Evolutionary conservation across 1,140 invertebrate genomes (phyloP).

Genomic region (Dryas iulia): DNA sequence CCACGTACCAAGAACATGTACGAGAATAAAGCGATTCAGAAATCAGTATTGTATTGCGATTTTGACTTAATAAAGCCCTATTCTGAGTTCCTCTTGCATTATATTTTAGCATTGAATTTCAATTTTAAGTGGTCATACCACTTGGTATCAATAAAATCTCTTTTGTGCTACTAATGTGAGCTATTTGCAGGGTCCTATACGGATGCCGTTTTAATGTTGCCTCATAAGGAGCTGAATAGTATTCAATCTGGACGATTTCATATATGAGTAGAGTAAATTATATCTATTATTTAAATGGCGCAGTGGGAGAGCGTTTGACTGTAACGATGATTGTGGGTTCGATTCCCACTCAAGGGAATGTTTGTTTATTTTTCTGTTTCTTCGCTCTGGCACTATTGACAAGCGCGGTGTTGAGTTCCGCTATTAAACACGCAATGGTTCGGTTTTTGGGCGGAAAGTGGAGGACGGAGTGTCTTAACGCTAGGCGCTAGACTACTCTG

Average conservation of each 20-base stretch:
- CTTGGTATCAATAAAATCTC: conserved; percentile 41
- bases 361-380: too few relatives aligned
- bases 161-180: conserved; percentile 40
- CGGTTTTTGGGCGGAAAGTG: too few relatives aligned
- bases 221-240: not conserved
- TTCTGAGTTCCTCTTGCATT: conserved; percentile 34
- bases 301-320: too few relatives aligned
- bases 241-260: not conserved
- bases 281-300: too few relatives aligned
- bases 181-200: conserved; percentile 25
- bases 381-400: too few relatives aligned
- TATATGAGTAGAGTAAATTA: too few relatives aligned
- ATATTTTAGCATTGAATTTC: conserved; percentile 49
- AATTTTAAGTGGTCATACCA: conserved; percentile 35
- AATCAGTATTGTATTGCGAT: conserved; percentile 35
- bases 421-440: too few relatives aligned
- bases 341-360: too few relatives aligned
- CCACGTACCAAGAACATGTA: conserved; percentile 26
- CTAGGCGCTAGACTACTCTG: too few relatives aligned
- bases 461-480: too few relatives aligned
- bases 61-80: conserved; percentile 40
- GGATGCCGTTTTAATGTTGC: conserved; percentile 7
- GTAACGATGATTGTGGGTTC: too few relatives aligned
- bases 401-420: too few relatives aligned
- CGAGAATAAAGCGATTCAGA: conserved; percentile 28